phyloP scores from a whole-genome alignment of 1,140 invertebrate genomes.

The Melanaphis sacchari region DNA sequence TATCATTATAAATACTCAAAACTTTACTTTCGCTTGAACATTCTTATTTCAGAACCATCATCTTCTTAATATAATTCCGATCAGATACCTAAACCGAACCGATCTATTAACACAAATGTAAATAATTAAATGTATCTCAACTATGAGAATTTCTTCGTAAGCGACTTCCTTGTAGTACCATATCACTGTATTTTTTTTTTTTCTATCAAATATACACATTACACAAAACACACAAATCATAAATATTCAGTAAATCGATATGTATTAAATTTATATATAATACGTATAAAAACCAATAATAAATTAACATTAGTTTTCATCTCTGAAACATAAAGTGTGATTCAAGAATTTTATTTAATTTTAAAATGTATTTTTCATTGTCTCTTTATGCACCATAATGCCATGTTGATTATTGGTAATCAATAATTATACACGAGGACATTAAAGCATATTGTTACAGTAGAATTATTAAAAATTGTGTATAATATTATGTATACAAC shows the following conservation, averaged over 20 bases:
- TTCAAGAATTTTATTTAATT: background rate
- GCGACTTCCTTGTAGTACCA: background rate
- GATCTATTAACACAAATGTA: too few species aligned
- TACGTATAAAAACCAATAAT: too few species aligned
- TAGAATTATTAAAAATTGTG: background rate
- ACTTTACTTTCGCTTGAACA: background rate
- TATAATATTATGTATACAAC: background rate
- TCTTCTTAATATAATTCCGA: background rate
- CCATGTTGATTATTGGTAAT: background rate
- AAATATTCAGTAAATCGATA: background rate
- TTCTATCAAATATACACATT: background rate
- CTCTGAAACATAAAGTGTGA: background rate
- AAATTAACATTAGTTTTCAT: background rate
- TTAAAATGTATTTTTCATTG: background rate
- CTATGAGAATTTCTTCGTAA: background rate
- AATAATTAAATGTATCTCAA: background rate
- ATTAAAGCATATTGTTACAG: background rate
- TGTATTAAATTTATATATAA: too few species aligned
- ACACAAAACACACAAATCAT: background rate
- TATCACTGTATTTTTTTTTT: background rate
- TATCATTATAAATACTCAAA: background rate
- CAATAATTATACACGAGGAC: background rate
- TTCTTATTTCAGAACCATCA: background rate
- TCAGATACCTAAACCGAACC: too few species aligned
- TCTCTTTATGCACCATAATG: background rate